phyloP scores from a whole-genome alignment of 2,888 invertebrate genomes.

The Napeogenes sylphis region DNA sequence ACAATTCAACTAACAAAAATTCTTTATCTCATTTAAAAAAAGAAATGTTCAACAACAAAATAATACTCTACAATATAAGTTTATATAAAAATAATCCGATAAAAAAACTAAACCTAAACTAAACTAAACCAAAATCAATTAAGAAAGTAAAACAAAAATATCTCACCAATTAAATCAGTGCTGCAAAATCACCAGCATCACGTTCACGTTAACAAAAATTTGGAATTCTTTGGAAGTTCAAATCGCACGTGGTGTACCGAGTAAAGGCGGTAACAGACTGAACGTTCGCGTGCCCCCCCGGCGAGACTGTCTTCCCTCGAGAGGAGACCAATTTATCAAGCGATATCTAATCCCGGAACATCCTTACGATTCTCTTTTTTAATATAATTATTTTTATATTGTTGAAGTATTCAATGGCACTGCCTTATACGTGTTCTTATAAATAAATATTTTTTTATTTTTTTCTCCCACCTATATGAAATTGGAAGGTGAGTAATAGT shows the following conservation, averaged over 20 bases:
- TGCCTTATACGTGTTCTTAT: background rate
- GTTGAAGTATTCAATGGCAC: constrained; percentile 6
- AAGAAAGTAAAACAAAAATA: background rate
- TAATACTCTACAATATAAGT: no score
- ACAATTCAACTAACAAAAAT: no score
- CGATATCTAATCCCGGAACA: constrained; percentile 40
- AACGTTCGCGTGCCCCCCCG: constrained; percentile 59
- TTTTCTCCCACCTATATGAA: no score
- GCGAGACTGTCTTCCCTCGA: constrained; percentile 55
- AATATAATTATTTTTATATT: constrained; percentile 6
- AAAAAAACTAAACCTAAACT: no score
- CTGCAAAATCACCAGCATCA: constrained; percentile 21
- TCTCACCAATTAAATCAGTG: constrained; percentile 1
- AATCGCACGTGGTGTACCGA: constrained; percentile 48
- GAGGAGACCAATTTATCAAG: constrained; percentile 67
- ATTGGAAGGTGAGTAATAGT: no score
- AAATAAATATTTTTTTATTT: no score
- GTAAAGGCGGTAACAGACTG: constrained; percentile 67
- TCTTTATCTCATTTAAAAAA: no score
- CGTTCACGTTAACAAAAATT: constrained; percentile 10
- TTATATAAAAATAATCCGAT: no score
- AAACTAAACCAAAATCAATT: background rate
- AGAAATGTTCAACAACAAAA: no score
- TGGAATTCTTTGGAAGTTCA: constrained; percentile 13
- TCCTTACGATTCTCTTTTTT: constrained; percentile 27